Percentiles rank a stretch among this genome's conserved stretches.
These are phyloP conservation scores for Limnephilus lunatus DNA, from an alignment of 2,888 invertebrate species.

Conservation along the genomic window DNA sequence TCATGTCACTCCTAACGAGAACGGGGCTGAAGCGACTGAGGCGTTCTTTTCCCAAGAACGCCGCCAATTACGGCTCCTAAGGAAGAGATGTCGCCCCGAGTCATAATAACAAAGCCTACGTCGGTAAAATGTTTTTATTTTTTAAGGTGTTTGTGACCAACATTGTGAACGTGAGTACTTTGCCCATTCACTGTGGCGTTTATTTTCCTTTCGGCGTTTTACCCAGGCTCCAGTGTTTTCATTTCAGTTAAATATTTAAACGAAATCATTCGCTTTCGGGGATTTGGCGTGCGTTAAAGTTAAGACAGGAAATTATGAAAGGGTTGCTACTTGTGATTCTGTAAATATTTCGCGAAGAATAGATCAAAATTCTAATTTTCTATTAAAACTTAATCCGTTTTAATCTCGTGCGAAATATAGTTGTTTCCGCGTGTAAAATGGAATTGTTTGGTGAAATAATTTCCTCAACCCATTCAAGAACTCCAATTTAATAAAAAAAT, in stretches of 20 bases:
- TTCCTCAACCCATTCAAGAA: not conserved
- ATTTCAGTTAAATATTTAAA: slow-evolving; percentile 5
- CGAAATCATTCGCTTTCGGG: not conserved
- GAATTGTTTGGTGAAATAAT: not conserved
- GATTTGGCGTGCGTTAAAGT: not conserved
- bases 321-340: not conserved
- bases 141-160: slow-evolving; percentile 19
- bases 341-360: not conserved
- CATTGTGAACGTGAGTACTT: slow-evolving; percentile 9
- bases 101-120: slow-evolving; percentile 41
- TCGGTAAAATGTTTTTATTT: slow-evolving; percentile 40
- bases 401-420: not conserved
- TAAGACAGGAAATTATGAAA: slow-evolving; percentile 15
- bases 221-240: not conserved
- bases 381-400: not conserved
- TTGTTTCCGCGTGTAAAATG: not conserved
- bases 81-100: slow-evolving; percentile 56
- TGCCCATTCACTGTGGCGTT: not conserved
- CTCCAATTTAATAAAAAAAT: no score
- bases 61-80: slow-evolving; percentile 57
- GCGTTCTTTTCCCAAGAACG: slow-evolving; percentile 32
- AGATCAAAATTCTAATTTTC: not conserved
- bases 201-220: slow-evolving; percentile 20
- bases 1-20: slow-evolving; percentile 63
- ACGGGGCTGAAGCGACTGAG: slow-evolving; percentile 42